Percentiles rank a stretch among this genome's conserved stretches.
These are phyloP conservation scores for Meganola albula DNA, from an alignment of 2,888 invertebrate genomes.

Conservation along the genomic window DNA sequence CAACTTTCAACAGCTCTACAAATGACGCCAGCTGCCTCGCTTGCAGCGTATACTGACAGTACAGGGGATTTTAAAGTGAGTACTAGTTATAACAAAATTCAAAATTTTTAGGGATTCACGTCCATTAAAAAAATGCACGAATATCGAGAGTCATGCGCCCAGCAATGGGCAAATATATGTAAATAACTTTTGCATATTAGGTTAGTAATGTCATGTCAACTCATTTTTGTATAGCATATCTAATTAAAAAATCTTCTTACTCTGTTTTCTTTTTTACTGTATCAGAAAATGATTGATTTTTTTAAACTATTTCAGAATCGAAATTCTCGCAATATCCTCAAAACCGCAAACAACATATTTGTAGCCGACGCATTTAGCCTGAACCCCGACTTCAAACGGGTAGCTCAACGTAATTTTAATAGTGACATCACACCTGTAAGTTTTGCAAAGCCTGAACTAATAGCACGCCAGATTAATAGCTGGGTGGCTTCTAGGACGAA, in stretches of 20 bases:
- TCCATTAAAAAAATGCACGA: background rate
- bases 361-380: conserved; percentile 47
- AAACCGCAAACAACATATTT: conserved; percentile 56
- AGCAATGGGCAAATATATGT: too few relatives aligned
- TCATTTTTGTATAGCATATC: too few relatives aligned
- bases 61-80: conserved; percentile 43
- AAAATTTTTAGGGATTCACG: background rate
- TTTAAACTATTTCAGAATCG: conserved; percentile 59
- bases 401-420: conserved; percentile 63
- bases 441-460: conserved; percentile 64
- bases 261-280: too few relatives aligned
- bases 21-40: conserved; percentile 38
- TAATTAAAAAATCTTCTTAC: too few relatives aligned
- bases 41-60: conserved; percentile 35
- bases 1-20: conserved; percentile 51
- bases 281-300: too few relatives aligned
- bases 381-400: conserved; percentile 41
- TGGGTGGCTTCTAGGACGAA: conserved; percentile 85
- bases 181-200: too few relatives aligned
- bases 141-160: too few relatives aligned
- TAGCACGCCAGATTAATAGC: conserved; percentile 80
- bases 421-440: conserved; percentile 76
- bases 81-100: background rate
- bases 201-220: too few relatives aligned
- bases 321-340: conserved; percentile 48